Evolutionary conservation across 2,113 vertebrate genomes (phyloP), one percentile per base, ranked within the genome.

Genomic region (Oophaga pumilio): DNA sequence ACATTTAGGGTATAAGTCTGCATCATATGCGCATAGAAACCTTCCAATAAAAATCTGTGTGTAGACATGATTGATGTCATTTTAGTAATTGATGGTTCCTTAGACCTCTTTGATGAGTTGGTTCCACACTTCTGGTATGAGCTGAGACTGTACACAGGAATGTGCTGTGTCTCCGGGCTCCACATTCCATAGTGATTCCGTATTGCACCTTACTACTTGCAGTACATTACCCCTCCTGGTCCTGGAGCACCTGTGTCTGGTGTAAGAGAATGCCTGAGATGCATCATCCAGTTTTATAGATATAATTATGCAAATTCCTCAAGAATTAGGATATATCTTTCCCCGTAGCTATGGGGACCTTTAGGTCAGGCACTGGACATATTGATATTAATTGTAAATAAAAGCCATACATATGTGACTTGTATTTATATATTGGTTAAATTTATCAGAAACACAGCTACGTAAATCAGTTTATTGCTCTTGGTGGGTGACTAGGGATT

Each of bases 131-230:
- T 50, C 7, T 49, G 7, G 4, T 76, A 76, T 24, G 11, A 57
- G 74, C 74, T 77, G 74, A 52, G 76, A 15, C 28, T 56, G 71
- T 50, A 22, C 33, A 11, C 20, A 17, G 77, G 52, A 24, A 59
- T 59, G 77, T 59, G 77, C 11, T 59, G 18, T 18, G 28, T n/a
- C 77, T 79, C 7, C 53, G 59, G 53, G 77, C 24, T 59, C 14
- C 77, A 79, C 53, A 59, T 79, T 79, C 77, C 77, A 59, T 28
- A 59, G 24, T 79, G 77, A 59, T 59, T 10, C n/a, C 9, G 59
- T 28, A 59, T 59, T 79, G 24, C 28, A 79, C 76, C 14, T 77
- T 52, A 24, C 53, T 77, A 77, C 76, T n/a, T 77, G 11, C 22
- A n/a, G 50, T 77, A 59, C 53, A 59, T 28, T 24, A 10, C 14